Base-by-base conservation (phyloP, 2,113 vertebrate genomes). In the Microtus ochrogaster region DNA sequence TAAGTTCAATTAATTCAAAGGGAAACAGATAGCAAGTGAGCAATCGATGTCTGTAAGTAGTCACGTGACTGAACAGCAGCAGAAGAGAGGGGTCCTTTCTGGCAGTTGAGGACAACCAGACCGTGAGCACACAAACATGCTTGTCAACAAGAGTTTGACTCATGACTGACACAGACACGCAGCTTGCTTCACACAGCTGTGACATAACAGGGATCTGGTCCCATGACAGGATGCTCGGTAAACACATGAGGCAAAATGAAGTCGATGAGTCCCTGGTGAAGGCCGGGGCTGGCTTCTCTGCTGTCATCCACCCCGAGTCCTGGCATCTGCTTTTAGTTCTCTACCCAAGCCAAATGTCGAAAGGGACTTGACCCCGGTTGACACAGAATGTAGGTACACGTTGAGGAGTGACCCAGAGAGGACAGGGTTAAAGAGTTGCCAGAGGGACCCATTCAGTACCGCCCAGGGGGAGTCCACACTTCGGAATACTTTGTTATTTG, bases 41-140 rank as follows among this genome's bases (percentile, higher is more conserved):
- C 16, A 73, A 78, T 52, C 24, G 0, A 1, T 68, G 88, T 82
- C 89, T 52, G 44, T 16, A 28, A 41, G n/a, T 41, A 76, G 41
- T 21, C 78, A 89, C 97, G 96, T 97, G 97, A 81, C 92, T 84
- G 95, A 97, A 97, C 92, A 96, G 95, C 95, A 94, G 94, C 94
- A 44, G 92, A 94, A 78, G 95, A 86, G 94, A 93, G 90, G 89
- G 84, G 65, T 14, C 58, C n/a, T 61, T 72, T 84, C 78, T 52
- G 83, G 65, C 17, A 76, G 36, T 36, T 85, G 83, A 94, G 86
- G 95, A 70, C 72, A 52, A 30, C 41, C 44, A 79, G 68, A 68
- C 74, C 33, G 13, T 30, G 77, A 58, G 68, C 82, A 68, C 93
- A 63, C 89, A 87, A 44, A 91, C 85, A 77, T 91, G n/a, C 52